A percentile compares a stretch with the other conserved stretches of the same genome.
These are phyloP conservation scores for Centropristis striata DNA, from an alignment of 2,113 vertebrate genomes.

Conservation along the genomic window DNA sequence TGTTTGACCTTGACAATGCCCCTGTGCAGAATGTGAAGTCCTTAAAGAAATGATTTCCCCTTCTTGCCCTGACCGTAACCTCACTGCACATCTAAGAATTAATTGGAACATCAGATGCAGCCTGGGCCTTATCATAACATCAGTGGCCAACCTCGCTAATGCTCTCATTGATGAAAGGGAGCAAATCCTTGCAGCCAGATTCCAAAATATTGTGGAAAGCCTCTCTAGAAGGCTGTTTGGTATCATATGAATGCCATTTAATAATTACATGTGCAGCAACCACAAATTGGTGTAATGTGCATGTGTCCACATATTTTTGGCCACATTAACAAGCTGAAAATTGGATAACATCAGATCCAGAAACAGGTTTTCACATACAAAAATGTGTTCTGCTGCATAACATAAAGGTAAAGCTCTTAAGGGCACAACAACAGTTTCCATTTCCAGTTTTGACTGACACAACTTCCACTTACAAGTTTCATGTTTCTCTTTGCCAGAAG, in stretches of 20 bases:
- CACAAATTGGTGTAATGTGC: background rate
- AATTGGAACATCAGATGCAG: background rate
- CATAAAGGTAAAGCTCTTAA: background rate
- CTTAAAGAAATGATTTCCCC: background rate
- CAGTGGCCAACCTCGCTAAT: background rate
- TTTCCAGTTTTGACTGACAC: constrained; percentile 11
- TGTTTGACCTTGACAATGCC: background rate
- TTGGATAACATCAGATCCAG: background rate
- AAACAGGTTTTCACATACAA: too few relatives aligned
- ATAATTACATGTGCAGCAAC: background rate
- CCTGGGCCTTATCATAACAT: background rate
- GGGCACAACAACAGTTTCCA: background rate
- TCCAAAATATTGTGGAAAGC: constrained; percentile 13
- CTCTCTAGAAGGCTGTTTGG: background rate
- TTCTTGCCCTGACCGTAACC: constrained; percentile 8
- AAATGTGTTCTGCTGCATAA: too few relatives aligned
- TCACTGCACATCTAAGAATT: constrained; percentile 13
- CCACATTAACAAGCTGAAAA: background rate
- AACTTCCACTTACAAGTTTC: constrained; percentile 22
- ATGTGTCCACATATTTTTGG: background rate
- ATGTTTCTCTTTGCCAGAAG: constrained; percentile 27
- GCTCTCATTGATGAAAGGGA: background rate
- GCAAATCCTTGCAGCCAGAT: background rate
- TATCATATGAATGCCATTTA: background rate
- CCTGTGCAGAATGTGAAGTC: background rate